A percentile compares a stretch with the other conserved stretches of the same genome.
These are phyloP conservation scores for Ylistrum balloti DNA, from an alignment of 1,140 invertebrate species.

Conservation along the genomic window DNA sequence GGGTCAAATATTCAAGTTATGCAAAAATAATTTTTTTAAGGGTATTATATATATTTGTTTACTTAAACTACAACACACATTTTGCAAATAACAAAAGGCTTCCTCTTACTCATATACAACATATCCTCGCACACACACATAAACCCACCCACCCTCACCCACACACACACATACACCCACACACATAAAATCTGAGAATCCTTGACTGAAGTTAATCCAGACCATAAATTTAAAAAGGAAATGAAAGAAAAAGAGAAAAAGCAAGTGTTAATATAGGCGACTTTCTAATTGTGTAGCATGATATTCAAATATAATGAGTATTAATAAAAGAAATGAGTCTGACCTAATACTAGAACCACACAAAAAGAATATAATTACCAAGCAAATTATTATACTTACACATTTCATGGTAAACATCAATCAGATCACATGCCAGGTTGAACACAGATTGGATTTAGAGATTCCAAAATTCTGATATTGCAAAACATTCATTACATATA, in stretches of 20 bases:
- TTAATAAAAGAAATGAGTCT: background rate
- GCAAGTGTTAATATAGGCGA: background rate
- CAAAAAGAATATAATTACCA: too few species aligned
- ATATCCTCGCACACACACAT: too few species aligned
- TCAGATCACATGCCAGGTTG: background rate
- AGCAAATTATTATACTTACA: too few species aligned
- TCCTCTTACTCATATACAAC: background rate
- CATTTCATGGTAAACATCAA: too few species aligned
- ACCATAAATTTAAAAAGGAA: too few species aligned
- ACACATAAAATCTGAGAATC: background rate
- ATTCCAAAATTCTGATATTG: too few species aligned
- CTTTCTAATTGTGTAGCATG: background rate
- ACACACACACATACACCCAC: background rate
- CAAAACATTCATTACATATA: too few species aligned
- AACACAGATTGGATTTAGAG: too few species aligned
- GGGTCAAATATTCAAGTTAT: background rate
- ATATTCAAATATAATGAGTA: background rate
- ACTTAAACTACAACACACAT: background rate
- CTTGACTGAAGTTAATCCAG: background rate
- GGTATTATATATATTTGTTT: background rate
- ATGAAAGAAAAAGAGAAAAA: background rate
- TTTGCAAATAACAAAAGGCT: background rate
- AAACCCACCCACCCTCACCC: background rate
- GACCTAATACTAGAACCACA: too few species aligned
- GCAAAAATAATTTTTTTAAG: slow-evolving; percentile 3